Evolutionary conservation across 2,797 vertebrate genomes (phyloP).

Genomic region (Hephaestus fuliginosus): DNA sequence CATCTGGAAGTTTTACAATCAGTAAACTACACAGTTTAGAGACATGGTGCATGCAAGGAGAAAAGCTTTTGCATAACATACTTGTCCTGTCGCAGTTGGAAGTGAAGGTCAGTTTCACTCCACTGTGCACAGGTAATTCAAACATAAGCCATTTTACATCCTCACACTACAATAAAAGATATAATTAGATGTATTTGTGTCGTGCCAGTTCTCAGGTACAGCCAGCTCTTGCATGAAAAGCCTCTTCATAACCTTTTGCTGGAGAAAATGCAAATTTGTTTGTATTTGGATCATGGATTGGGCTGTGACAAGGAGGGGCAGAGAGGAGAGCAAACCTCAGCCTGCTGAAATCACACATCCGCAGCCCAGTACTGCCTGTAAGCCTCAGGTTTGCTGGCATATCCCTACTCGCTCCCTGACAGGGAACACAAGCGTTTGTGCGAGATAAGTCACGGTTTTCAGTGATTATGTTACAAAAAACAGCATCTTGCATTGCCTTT

Average conservation of each 20-base stretch:
- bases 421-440: conserved; percentile 64
- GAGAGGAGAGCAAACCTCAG: conserved; percentile 54
- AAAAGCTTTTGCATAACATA: conserved; percentile 33
- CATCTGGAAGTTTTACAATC: conserved; percentile 29
- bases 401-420: conserved; percentile 62
- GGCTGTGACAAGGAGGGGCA: conserved; percentile 50
- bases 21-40: conserved; percentile 8
- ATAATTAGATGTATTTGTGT: conserved; percentile 63
- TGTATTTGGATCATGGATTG: conserved; percentile 61
- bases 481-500: conserved; percentile 36
- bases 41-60: neutral
- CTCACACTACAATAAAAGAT: conserved; percentile 41
- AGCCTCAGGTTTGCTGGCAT: conserved; percentile 72
- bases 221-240: conserved; percentile 45
- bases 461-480: conserved; percentile 71
- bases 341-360: conserved; percentile 76
- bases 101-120: conserved; percentile 57
- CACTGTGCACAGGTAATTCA: conserved; percentile 43
- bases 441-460: conserved; percentile 77
- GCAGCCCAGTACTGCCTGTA: conserved; percentile 67
- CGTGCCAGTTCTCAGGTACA: conserved; percentile 28
- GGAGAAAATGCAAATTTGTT: conserved; percentile 65
- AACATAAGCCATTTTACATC: conserved; percentile 45
- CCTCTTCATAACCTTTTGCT: conserved; percentile 57
- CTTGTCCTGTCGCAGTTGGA: conserved; percentile 16